Percentiles rank a stretch among this genome's conserved stretches.
Evolutionary conservation across 2,113 vertebrate genomes (phyloP).

Genomic region (Hypanus sabinus): DNA sequence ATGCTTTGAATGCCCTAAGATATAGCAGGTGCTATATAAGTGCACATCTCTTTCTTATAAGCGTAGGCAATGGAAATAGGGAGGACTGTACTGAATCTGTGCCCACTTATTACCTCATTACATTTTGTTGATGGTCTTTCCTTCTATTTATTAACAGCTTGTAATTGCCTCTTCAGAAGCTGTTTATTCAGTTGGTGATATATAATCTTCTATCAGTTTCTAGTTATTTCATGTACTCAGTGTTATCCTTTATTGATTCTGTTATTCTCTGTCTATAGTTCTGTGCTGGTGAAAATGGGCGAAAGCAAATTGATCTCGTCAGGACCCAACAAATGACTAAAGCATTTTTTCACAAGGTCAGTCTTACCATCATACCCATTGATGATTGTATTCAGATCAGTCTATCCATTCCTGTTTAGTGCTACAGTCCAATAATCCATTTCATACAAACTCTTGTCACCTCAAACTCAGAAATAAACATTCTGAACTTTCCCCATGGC

Average conservation of each 20-base stretch:
- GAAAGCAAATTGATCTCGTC: not conserved
- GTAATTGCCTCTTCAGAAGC: slow-evolving; percentile 1
- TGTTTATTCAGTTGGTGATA: slow-evolving; percentile 30
- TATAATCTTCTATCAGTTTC: not conserved
- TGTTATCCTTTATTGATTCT: slow-evolving; percentile 20
- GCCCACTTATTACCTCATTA: not conserved
- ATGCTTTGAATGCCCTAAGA: not conserved
- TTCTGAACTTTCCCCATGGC: not conserved
- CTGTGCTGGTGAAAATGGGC: not conserved
- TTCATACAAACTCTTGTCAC: not conserved
- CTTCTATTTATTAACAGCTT: slow-evolving; percentile 8
- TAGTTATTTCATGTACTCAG: slow-evolving; percentile 1
- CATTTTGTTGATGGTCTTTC: not conserved
- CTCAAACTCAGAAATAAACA: not conserved
- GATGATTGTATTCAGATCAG: not conserved
- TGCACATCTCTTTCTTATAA: not conserved
- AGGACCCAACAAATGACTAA: slow-evolving; percentile 9
- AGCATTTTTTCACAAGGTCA: not conserved
- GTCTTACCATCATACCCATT: not conserved
- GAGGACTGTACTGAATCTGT: not conserved
- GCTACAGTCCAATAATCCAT: slow-evolving; percentile 1
- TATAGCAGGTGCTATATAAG: not conserved
- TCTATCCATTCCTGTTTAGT: not conserved
- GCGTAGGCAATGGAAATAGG: not conserved
- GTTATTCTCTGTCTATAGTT: not conserved